Evolutionary conservation across 2,888 invertebrate species (phyloP).

Genomic region (Drosophila meridiana): DNA sequence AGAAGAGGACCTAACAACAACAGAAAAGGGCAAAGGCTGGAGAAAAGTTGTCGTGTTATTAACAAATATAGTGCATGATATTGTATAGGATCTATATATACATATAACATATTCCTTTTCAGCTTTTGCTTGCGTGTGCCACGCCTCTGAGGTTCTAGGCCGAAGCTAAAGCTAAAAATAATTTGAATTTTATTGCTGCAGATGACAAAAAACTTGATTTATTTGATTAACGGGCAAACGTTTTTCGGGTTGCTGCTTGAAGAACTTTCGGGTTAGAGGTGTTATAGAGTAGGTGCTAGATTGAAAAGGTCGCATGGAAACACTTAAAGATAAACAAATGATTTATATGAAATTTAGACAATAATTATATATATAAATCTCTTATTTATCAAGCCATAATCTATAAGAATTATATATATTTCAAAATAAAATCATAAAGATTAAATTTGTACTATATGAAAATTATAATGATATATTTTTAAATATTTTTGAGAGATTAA

Average conservation of each 20-base stretch:
- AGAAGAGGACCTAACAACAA: not conserved
- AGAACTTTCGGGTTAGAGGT: not conserved
- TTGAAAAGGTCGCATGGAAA: not conserved
- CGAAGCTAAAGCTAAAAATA: constrained; percentile 70
- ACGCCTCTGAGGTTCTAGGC: constrained; percentile 31
- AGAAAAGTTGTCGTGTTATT: constrained; percentile 65
- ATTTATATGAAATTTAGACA: not conserved
- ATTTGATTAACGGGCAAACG: not conserved
- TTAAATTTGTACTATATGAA: no score
- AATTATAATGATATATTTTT: no score
- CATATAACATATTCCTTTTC: constrained; percentile 26
- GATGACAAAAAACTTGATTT: constrained; percentile 72
- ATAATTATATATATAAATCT: not conserved
- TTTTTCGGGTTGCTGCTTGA: not conserved
- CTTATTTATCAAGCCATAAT: no score
- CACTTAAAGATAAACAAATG: constrained; percentile 10
- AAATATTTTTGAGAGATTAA: no score
- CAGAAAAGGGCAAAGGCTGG: constrained; percentile 20
- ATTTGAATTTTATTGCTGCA: constrained; percentile 71
- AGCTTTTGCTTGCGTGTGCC: constrained; percentile 33
- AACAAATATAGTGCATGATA: constrained; percentile 48
- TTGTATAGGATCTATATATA: constrained; percentile 3
- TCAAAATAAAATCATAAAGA: no score
- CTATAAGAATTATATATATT: no score
- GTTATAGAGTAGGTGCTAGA: not conserved